Evolutionary conservation across 2,113 vertebrate species (phyloP), one percentile per base, ranked within the genome.

Genomic region (Apaloderma vittatum): DNA sequence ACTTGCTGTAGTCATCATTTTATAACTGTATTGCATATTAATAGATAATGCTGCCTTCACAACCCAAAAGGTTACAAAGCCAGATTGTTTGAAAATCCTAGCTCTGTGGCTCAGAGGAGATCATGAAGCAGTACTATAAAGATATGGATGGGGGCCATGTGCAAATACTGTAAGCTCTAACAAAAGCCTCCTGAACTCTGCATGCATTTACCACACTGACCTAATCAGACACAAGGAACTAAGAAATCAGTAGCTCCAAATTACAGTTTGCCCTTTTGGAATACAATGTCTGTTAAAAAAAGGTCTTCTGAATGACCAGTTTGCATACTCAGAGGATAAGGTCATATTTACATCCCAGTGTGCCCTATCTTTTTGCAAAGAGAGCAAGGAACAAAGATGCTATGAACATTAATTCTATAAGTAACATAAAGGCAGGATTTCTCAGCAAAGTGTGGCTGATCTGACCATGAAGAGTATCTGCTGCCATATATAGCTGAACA

Each of bases 401-500:
- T 79, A 79, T 68, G n/a, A 79, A 36, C 21, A 48, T 24, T 51
- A 40, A 34, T 58, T 54, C 74, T 67, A 70, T 71, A 88, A 93
- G 92, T 71, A 96, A 94, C 30, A 16, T 48, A 75, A 48, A 40
- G 62, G 49, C 11, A 66, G 87, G 57, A 3, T 57, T 88, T 89
- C 73, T 72, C 63, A 81, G 66, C 2, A 2, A 74, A 70, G 46
- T 78, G 48, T 71, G 40, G 58, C 76, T 95, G 81, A 86, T 82
- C 66, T 78, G 51, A 81, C 59, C 76, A 34, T 59, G 54, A 90
- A 91, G 52, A 70, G 49, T 86, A 65, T 55, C 12, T 11, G 92
- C 93, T 83, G 57, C 40, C 97, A 92, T 96, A 95, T 96, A 96
- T 61, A 97, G 62, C 37, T 85, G 71, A 71, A 77, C 70, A 91